phyloP scores from a whole-genome alignment of 2,113 vertebrate genomes.

The Arenaria interpres region DNA sequence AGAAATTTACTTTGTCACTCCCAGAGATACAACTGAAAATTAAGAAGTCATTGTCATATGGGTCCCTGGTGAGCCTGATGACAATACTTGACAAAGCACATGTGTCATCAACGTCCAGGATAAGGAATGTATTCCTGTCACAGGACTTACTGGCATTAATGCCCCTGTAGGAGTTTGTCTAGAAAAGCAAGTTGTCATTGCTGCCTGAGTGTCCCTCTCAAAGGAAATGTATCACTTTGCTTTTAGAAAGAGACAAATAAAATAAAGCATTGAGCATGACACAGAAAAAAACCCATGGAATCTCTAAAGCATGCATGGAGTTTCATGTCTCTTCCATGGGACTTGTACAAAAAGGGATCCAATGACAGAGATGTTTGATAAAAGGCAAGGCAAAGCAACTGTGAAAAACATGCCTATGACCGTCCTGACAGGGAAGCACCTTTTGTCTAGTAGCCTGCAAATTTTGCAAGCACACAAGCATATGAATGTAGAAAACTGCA shows the following conservation, averaged over 20 bases:
- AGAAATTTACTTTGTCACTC: background rate
- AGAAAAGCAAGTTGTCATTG: conserved; percentile 57
- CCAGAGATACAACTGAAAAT: conserved; percentile 28
- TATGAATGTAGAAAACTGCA: background rate
- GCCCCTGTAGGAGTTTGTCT: conserved; percentile 21
- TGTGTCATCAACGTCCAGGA: background rate
- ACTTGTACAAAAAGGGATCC: background rate
- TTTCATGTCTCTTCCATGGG: background rate
- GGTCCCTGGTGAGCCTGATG: background rate
- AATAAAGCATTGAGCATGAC: conserved; percentile 33
- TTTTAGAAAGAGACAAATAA: conserved; percentile 45
- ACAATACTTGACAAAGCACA: conserved; percentile 39
- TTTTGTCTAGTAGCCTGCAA: background rate
- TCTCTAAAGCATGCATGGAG: background rate
- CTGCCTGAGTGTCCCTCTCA: conserved; percentile 41
- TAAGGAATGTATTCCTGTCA: conserved; percentile 22
- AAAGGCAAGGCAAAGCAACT: background rate
- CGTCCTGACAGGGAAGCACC: background rate
- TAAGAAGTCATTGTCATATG: conserved; percentile 19
- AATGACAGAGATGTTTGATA: background rate
- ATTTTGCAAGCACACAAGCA: background rate
- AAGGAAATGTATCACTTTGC: conserved; percentile 51
- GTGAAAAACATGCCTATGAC: background rate
- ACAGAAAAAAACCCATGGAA: background rate
- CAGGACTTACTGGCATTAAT: background rate